phyloP scores from a whole-genome alignment of 2,113 vertebrate species.

The Glareola pratincola region DNA sequence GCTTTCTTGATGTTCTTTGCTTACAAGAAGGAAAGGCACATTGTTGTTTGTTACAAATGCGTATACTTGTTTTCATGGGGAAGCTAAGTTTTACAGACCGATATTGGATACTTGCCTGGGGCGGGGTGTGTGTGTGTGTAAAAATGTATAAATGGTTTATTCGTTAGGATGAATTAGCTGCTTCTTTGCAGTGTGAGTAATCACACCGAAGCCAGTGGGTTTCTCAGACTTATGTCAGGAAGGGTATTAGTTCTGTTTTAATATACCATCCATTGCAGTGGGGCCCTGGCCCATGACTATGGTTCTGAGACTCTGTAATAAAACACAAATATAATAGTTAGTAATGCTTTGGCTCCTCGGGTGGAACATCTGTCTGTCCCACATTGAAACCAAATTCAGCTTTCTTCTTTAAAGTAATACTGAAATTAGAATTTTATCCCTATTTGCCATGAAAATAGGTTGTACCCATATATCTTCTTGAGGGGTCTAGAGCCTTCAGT shows the following conservation, averaged over 20 bases:
- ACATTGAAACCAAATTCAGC: background rate
- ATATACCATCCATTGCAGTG: background rate
- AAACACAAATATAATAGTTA: constrained; percentile 33
- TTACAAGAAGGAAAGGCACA: background rate
- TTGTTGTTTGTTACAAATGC: background rate
- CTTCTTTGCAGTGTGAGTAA: background rate
- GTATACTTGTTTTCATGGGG: background rate
- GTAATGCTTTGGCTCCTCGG: constrained; percentile 44
- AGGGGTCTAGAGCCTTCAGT: background rate
- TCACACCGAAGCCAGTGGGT: background rate
- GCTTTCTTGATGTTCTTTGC: background rate
- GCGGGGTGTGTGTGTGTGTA: background rate
- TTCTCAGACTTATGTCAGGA: background rate
- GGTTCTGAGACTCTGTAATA: background rate
- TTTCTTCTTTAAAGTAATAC: constrained; percentile 14
- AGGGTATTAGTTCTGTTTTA: background rate
- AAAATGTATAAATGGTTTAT: background rate
- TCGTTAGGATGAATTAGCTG: background rate
- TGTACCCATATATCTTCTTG: background rate
- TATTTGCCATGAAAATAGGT: background rate
- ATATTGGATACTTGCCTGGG: background rate
- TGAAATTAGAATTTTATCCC: background rate
- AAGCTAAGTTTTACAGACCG: background rate
- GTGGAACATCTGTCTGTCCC: constrained; percentile 47
- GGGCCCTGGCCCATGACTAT: background rate